Evolutionary conservation across 2,113 vertebrate genomes (phyloP), one percentile per base, ranked within the genome.

Genomic region (Anoplopoma fimbria): DNA sequence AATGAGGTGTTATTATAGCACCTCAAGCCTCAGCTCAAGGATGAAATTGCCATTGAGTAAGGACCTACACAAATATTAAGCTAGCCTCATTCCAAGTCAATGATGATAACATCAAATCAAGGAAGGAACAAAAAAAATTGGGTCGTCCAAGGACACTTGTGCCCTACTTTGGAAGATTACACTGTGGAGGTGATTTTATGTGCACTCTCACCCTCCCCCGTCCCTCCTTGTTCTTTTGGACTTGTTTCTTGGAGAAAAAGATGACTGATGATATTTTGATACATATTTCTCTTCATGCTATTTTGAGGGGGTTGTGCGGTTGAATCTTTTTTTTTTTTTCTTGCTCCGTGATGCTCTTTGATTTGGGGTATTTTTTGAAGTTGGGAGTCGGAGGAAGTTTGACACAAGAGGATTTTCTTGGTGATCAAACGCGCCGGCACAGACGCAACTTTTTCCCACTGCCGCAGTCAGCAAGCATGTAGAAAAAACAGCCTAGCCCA

Each of bases 191-290:
- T 82, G 79, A 89, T 84, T 80, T 80, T 78, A 85, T 87, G 85
- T 80, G 36, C 55, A 45, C 75, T 78, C 80, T 87, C 69, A 79
- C 58, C 25, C 25, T 0, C 15, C 29, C 1, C 23, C 8, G 9
- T 36, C 29, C 21, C 6, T 13, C 58, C 67, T 81, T 79, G 68
- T 88, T 87, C 80, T 79, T 87, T 68, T 79, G 83, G 70, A 71
- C 90, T 71, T 83, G 84, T 84, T 87, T 89, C 84, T 76, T 65
- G 82, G 80, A 85, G 74, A 67, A 69, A 85, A 88, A 83, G 34
- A 87, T 82, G 75, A 87, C 60, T 81, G 86, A 77, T 82, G 83
- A 85, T 91, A 89, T 91, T 91, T 91, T 89, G 79, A 81, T 87
- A 51, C 81, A 68, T 88, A 84, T 90, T 91, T 85, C 89, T 88